Conservation (phyloP, 2,113 vertebrate species). For the Spizaetus ornatus region DNA sequence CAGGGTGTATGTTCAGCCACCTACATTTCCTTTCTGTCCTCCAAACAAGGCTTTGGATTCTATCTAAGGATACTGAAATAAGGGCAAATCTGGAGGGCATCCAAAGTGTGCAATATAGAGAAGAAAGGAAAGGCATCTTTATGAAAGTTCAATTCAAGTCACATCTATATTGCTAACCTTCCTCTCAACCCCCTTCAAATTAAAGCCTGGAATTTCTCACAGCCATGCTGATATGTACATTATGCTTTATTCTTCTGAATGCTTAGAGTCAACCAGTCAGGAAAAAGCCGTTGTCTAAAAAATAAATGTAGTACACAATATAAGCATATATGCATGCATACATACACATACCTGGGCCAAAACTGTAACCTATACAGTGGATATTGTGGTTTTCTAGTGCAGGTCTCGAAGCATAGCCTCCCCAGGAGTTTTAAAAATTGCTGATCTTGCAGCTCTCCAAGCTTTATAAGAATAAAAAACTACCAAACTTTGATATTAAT, state of each 20-base stretch:
- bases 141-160: background rate
- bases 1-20: background rate
- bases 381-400: background rate
- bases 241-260: background rate
- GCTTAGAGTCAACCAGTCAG: background rate
- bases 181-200: background rate
- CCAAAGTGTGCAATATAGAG: background rate
- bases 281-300: background rate
- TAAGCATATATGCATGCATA: background rate
- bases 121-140: background rate
- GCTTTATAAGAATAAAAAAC: background rate
- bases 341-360: background rate
- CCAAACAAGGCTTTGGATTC: background rate
- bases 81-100: background rate
- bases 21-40: background rate
- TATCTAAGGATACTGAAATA: background rate
- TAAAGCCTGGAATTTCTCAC: background rate
- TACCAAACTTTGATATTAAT: background rate
- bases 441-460: background rate
- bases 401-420: background rate
- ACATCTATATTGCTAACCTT: fast-evolving
- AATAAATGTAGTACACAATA: background rate
- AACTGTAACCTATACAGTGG: background rate
- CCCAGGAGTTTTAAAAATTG: background rate
- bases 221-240: fast-evolving